A percentile compares a stretch with the other conserved stretches of the same genome.
These are phyloP conservation scores for Heterodera carotae DNA, from an alignment of 1,140 invertebrate species.

Conservation along the genomic window DNA sequence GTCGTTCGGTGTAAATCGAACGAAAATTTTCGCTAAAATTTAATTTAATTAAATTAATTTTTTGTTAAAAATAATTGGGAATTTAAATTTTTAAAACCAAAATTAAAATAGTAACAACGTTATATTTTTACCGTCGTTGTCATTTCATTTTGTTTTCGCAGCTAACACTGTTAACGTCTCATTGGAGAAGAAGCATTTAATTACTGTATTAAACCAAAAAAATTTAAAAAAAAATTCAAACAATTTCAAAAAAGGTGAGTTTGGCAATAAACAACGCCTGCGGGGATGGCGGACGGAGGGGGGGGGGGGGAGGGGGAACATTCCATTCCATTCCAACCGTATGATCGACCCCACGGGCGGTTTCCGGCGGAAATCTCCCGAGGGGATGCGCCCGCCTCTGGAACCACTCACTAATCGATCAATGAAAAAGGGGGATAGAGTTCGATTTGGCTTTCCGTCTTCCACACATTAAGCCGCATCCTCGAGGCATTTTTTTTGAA, in stretches of 20 bases:
- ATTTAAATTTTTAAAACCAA: too few relatives aligned
- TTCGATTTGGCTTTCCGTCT: neutral
- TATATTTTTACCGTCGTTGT: too few relatives aligned
- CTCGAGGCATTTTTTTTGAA: too few relatives aligned
- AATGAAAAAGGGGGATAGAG: neutral
- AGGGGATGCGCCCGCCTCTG: neutral
- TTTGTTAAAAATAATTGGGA: too few relatives aligned
- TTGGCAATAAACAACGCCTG: neutral
- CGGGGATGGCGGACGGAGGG: too few relatives aligned
- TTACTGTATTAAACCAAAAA: too few relatives aligned
- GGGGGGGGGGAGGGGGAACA: neutral
- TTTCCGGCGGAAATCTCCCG: neutral
- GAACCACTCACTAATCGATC: neutral
- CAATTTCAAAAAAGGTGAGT: neutral
- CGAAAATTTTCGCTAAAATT: slow-evolving; percentile 2
- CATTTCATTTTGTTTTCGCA: too few relatives aligned
- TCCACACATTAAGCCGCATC: neutral
- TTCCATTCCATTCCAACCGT: neutral
- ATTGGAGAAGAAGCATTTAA: too few relatives aligned
- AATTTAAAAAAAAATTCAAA: neutral
- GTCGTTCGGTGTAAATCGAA: slow-evolving; percentile 8
- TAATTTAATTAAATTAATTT: neutral
- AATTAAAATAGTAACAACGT: too few relatives aligned
- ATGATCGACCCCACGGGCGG: neutral
- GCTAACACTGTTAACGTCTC: too few relatives aligned